Conservation (phyloP, 2,797 vertebrate species). For the Gallinago stenura region DNA sequence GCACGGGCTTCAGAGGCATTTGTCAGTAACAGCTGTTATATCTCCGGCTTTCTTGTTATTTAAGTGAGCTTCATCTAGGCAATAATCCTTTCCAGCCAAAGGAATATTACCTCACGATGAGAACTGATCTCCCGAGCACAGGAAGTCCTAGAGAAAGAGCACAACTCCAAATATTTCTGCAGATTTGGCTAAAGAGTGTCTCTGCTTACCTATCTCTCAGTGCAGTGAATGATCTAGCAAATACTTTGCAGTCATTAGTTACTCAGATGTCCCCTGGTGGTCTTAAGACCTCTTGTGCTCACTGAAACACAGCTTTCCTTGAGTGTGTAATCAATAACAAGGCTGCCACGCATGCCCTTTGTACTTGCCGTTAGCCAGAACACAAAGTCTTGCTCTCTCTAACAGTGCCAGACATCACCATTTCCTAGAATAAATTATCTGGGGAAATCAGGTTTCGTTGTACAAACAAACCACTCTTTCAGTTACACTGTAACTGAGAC, state of each 20-base stretch:
- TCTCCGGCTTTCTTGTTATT: not conserved
- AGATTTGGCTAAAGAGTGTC: not conserved
- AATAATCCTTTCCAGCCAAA: conserved; percentile 24
- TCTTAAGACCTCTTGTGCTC: not conserved
- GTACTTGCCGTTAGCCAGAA: conserved; percentile 9
- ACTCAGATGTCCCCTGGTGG: not conserved
- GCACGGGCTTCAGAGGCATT: not conserved
- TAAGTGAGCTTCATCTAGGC: conserved; percentile 21
- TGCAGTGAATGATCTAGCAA: not conserved
- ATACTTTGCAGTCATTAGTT: not conserved
- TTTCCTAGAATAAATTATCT: conserved; percentile 51
- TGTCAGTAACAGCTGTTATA: conserved; percentile 38
- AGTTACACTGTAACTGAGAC: conserved; percentile 33
- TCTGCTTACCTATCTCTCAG: not conserved
- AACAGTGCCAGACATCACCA: conserved; percentile 19
- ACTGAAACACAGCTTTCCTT: not conserved
- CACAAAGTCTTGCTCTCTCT: not conserved
- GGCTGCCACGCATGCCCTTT: not conserved
- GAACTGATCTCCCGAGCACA: not conserved
- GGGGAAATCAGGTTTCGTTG: conserved; percentile 10
- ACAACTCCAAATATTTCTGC: not conserved
- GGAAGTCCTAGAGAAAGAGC: not conserved
- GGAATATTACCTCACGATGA: not conserved
- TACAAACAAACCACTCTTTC: conserved; percentile 33
- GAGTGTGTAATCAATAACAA: not conserved